Evolutionary conservation across 64 coral and sea anemone species (phyloP).

Genomic region (Exaiptasia diaphana): DNA sequence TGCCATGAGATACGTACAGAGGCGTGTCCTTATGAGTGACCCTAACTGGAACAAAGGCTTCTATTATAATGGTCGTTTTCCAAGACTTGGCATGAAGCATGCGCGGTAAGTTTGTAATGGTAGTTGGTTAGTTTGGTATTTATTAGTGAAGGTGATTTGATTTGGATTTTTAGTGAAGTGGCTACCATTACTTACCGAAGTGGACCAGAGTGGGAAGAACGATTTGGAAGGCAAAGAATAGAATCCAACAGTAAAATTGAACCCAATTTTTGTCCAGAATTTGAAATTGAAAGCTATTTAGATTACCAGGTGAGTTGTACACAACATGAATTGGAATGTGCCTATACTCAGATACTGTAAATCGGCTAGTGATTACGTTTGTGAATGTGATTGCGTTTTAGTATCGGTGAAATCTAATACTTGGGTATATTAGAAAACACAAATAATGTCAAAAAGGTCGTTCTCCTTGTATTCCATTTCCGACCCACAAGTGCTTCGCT

Average conservation of each 20-base stretch:
- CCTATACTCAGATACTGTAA: no score
- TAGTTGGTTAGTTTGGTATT: background rate
- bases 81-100: conserved; percentile 91
- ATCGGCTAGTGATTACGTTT: no score
- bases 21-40: conserved; percentile 90
- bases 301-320: conserved; percentile 66
- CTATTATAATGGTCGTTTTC: conserved; percentile 83
- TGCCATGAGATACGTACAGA: conserved; percentile 84
- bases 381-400: no score
- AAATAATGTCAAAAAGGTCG: no score
- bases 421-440: no score
- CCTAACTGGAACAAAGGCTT: conserved; percentile 97
- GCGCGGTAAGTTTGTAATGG: conserved; percentile 55
- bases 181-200: conserved; percentile 91
- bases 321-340: no score
- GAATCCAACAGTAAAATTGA: conserved; percentile 32
- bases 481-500: no score
- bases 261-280: conserved; percentile 85
- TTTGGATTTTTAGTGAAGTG: conserved; percentile 64
- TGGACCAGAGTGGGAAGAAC: conserved; percentile 85
- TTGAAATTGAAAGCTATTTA: conserved; percentile 93
- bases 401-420: no score
- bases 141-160: background rate
- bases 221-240: conserved; percentile 79
- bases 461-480: no score